Evolutionary conservation across 1,140 invertebrate species (phyloP).

Genomic region (Aphis craccivora): DNA sequence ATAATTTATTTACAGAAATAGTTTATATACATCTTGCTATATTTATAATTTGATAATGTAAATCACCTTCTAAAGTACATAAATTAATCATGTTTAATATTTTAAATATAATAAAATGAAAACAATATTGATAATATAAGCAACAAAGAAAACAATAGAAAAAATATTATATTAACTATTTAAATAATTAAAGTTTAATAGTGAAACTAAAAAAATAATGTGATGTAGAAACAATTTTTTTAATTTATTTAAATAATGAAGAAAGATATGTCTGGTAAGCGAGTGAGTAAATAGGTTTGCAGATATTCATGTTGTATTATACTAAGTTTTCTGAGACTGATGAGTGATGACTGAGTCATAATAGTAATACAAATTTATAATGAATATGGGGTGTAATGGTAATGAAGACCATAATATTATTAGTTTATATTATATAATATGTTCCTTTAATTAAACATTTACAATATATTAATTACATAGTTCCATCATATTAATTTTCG

Average conservation of each 20-base stretch:
- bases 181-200: no score
- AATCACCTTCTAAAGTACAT: no score
- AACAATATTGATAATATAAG: neutral
- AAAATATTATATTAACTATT: no score
- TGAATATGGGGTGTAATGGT: neutral
- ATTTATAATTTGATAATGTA: no score
- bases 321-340: neutral
- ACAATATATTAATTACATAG: neutral
- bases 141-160: neutral
- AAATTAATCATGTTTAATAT: no score
- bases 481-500: neutral
- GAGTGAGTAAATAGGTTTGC: neutral
- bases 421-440: neutral
- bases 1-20: neutral
- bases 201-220: neutral
- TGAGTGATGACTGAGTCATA: neutral
- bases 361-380: neutral
- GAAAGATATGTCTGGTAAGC: no score
- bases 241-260: no score
- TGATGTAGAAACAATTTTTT: neutral
- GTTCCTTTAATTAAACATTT: neutral
- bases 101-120: no score
- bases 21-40: neutral
- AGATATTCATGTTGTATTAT: neutral
- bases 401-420: neutral